phyloP scores from a whole-genome alignment of 2,797 vertebrate genomes.

The Notoglanidium macrostoma region DNA sequence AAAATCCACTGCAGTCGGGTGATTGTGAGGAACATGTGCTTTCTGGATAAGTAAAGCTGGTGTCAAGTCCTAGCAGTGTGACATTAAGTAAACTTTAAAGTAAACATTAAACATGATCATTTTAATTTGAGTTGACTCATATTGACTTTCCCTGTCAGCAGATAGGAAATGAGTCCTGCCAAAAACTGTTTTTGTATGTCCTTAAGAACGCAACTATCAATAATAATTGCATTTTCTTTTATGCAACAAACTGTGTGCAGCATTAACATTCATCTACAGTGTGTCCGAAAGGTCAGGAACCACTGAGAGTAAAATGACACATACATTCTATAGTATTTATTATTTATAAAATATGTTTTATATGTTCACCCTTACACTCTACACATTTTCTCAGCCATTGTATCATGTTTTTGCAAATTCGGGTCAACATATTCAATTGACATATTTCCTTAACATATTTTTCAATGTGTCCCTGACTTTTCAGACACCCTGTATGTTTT shows the following conservation, averaged over 20 bases:
- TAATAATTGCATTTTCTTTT: background rate
- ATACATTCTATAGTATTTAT: background rate
- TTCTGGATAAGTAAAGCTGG: background rate
- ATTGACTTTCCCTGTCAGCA: background rate
- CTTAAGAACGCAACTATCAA: background rate
- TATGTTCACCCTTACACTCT: background rate
- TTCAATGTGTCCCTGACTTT: background rate
- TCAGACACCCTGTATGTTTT: background rate
- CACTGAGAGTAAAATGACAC: background rate
- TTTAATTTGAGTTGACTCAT: background rate
- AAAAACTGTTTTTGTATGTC: background rate
- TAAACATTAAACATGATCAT: background rate
- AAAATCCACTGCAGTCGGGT: background rate
- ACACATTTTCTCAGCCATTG: background rate
- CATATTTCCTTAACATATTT: background rate
- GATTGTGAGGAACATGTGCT: background rate
- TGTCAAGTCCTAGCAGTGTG: background rate
- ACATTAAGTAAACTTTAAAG: background rate
- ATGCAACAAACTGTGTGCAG: background rate
- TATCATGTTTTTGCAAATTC: background rate
- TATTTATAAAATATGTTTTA: background rate
- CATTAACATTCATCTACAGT: background rate
- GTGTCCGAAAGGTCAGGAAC: background rate
- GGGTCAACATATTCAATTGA: background rate
- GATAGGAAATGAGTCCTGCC: background rate